Conservation (phyloP, 2,113 vertebrate species). For the Macrotus californicus region DNA sequence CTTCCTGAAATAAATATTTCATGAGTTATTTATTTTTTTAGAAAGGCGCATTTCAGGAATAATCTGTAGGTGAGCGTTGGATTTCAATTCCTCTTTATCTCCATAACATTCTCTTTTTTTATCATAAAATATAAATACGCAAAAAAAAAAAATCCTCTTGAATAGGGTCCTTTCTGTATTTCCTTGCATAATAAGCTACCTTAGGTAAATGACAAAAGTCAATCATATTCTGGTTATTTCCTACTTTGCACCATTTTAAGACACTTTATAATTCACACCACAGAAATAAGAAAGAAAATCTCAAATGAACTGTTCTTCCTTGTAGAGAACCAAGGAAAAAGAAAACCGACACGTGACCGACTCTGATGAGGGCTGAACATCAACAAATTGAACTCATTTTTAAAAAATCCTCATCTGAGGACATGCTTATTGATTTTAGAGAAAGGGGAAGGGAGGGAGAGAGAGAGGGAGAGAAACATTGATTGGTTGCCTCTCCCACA, state of each 20-base stretch:
- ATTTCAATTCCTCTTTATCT: neutral
- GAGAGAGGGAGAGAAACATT: no score
- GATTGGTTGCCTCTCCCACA: no score
- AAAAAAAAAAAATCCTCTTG: neutral
- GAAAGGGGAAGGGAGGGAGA: no score
- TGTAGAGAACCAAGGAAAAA: neutral
- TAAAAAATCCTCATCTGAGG: no score
- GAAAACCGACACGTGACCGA: neutral
- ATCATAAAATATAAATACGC: neutral
- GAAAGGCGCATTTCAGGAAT: neutral
- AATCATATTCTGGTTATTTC: neutral
- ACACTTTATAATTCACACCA: neutral
- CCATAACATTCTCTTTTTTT: neutral
- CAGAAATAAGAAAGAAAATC: neutral
- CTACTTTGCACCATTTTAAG: neutral
- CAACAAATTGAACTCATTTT: neutral
- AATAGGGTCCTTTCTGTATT: neutral
- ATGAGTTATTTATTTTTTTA: slow-evolving; percentile 10
- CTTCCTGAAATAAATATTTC: slow-evolving; percentile 1
- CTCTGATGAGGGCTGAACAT: neutral
- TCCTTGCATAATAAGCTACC: neutral
- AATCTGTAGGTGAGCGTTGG: neutral
- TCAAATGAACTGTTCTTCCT: neutral
- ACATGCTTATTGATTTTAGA: no score
- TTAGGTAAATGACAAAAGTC: neutral